Base-by-base conservation (phyloP, 2,113 vertebrate genomes). In the Naja naja region DNA sequence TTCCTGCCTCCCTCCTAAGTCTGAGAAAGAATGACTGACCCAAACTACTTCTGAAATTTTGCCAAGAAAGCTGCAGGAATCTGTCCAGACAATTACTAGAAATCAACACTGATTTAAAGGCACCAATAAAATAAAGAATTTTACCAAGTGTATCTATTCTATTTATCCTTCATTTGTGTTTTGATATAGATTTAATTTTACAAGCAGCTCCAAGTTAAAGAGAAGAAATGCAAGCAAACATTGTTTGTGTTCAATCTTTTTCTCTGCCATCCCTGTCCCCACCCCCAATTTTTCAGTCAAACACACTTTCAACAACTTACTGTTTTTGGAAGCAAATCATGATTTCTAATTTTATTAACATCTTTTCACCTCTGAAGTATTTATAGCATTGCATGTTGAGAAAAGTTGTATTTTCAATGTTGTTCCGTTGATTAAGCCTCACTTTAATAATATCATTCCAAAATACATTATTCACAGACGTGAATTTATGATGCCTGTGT, bases 251-350 rank as follows among this genome's bases (percentile, higher is more conserved):
- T 53, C 88, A 47, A 4, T 27, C 30, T 8, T 58, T 88, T 47
- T 91, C 47, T 43, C 47, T 43, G 18, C 22, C 87, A 39, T 45
- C 27, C 47, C 5, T 10, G 11, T 64, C 30, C 30, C 30, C 5
- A n/a, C 23, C 12, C 52, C 39, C 64, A 91, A 10, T 39, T 55
- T 85, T 85, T 85, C 34, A 25, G 9, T 3, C n/a, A 23, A 47
- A 55, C 20, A 18, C 22, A 86, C 14, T 85, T 56, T n/a, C 4
- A 47, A 27, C 18, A 58, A 47, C 4, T 34, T 53, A 69, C 34
- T 55, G 34, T 30, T n/a, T 96, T 60, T 55, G 56, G 27, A 20
- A 94, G 30, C 85, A 91, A 91, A 2, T 27, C 4, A 5, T 91
- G 11, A 45, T 56, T 34, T 85, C 43, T 10, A 18, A 69, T 89